A percentile compares a stretch with the other conserved stretches of the same genome.
These are phyloP conservation scores for Stenopsyche tienmushanensis DNA, from an alignment of 1,140 invertebrate species.

Conservation along the genomic window DNA sequence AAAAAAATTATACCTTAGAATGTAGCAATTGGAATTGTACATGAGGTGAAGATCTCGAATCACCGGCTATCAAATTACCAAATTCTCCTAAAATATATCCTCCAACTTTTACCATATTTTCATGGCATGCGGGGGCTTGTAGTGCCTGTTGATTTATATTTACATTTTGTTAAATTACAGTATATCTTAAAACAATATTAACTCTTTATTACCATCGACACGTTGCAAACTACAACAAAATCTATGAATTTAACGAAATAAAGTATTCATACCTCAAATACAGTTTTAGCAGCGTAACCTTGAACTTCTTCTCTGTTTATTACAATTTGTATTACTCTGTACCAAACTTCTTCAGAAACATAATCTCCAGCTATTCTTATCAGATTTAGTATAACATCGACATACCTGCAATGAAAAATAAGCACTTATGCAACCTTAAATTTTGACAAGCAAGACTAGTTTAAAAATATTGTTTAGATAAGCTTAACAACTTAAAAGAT, in stretches of 20 bases:
- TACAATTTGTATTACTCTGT: conserved; percentile 99
- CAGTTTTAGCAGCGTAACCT: conserved; percentile 99
- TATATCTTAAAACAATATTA: conserved; percentile 9
- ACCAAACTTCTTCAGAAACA: conserved; percentile 98
- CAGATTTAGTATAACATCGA: conserved; percentile 98
- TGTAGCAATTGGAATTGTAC: conserved; percentile 97
- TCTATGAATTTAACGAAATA: no score
- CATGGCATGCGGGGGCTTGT: conserved; percentile 98
- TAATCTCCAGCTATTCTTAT: conserved; percentile 99
- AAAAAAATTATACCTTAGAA: conserved; percentile 71
- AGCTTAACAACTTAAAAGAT: not conserved
- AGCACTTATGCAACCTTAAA: not conserved
- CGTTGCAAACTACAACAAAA: no score
- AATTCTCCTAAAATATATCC: conserved; percentile 99
- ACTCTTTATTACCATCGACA: not conserved
- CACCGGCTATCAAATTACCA: conserved; percentile 98
- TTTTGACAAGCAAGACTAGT: no score
- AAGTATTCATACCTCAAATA: conserved; percentile 78
- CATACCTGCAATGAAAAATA: conserved; percentile 56
- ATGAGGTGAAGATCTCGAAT: conserved; percentile 91
- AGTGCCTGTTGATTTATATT: conserved; percentile 65
- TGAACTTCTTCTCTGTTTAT: conserved; percentile 99
- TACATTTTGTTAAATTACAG: no score
- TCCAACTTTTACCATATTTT: conserved; percentile 99
- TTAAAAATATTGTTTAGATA: not conserved